phyloP scores from a whole-genome alignment of 2,888 invertebrate species.

The Synergus itoensis region DNA sequence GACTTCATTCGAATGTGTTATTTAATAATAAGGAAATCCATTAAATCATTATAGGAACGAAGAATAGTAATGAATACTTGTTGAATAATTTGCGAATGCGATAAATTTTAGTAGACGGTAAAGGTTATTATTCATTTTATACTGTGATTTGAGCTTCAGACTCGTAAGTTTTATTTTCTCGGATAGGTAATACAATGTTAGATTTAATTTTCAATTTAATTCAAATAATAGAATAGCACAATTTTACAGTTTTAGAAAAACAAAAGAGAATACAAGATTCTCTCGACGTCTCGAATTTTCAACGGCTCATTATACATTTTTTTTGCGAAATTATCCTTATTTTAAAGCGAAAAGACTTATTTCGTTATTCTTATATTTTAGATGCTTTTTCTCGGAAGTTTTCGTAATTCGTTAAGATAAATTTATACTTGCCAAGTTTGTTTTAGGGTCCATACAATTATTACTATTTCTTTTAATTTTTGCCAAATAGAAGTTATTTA shows the following conservation, averaged over 20 bases:
- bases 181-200: neutral
- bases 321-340: neutral
- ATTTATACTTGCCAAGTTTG: slow-evolving; percentile 9
- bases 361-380: neutral
- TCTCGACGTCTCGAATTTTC: neutral
- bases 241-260: neutral
- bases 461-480: slow-evolving; percentile 22
- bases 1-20: slow-evolving; percentile 34
- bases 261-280: neutral
- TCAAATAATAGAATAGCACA: neutral
- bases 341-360: neutral
- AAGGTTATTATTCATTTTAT: slow-evolving; percentile 11
- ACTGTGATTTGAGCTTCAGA: slow-evolving; percentile 37
- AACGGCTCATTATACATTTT: neutral
- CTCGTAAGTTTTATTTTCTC: slow-evolving; percentile 12
- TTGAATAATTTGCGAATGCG: slow-evolving; percentile 18
- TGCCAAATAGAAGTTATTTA: slow-evolving; percentile 24
- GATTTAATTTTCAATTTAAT: neutral
- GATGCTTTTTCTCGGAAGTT: neutral
- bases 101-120: slow-evolving; percentile 17
- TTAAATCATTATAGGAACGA: neutral
- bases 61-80: slow-evolving; percentile 24
- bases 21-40: slow-evolving; percentile 31
- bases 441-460: neutral
- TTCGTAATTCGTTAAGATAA: slow-evolving; percentile 5